Evolutionary conservation across 2,113 vertebrate genomes (phyloP).

Genomic region (Burhinus bistriatus): DNA sequence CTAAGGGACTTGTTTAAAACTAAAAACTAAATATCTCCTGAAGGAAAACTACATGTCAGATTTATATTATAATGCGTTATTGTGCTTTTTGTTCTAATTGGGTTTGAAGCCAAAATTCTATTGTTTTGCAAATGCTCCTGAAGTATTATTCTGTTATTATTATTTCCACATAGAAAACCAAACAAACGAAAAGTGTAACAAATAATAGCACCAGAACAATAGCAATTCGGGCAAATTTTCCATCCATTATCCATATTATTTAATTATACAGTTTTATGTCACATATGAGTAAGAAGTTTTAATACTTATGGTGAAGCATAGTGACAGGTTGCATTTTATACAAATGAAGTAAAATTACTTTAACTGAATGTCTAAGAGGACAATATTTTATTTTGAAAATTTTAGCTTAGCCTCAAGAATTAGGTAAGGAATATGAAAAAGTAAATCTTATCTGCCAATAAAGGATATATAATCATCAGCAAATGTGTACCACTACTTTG

Average conservation of each 20-base stretch:
- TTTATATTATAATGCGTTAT: conserved; percentile 65
- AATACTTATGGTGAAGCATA: background rate
- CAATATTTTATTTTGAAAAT: background rate
- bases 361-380: background rate
- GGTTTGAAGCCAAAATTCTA: conserved; percentile 56
- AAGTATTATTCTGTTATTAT: conserved; percentile 13
- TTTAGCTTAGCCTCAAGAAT: background rate
- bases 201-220: background rate
- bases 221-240: background rate
- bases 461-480: background rate
- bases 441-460: background rate
- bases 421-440: background rate
- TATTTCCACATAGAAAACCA: conserved; percentile 32
- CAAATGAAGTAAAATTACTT: background rate
- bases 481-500: background rate
- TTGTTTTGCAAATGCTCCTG: conserved; percentile 29
- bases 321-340: background rate
- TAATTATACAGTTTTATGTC: background rate
- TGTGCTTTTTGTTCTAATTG: conserved; percentile 64
- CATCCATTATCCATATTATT: background rate
- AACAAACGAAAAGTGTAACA: background rate
- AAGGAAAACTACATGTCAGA: conserved; percentile 73
- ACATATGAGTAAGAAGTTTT: background rate
- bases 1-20: conserved; percentile 73
- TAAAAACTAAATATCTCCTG: conserved; percentile 72